phyloP scores from a whole-genome alignment of 1,140 invertebrate genomes.

The Hylyphantes graminicola region DNA sequence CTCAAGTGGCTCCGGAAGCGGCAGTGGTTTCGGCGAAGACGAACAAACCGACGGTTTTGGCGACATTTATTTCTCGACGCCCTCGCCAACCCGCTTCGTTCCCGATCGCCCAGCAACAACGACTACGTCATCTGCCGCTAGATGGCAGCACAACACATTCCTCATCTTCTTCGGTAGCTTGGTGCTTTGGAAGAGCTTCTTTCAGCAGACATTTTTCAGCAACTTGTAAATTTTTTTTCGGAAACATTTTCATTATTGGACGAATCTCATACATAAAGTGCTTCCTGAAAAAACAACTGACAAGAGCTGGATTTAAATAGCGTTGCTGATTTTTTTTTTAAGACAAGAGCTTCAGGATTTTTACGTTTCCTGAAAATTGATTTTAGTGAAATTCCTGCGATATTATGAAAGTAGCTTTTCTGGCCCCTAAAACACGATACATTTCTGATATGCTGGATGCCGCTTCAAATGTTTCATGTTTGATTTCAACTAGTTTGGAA shows the following conservation, averaged over 20 bases:
- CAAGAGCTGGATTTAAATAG: slow-evolving; percentile 13
- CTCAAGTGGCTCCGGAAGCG: slow-evolving; percentile 52
- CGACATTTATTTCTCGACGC: slow-evolving; percentile 57
- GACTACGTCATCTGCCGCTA: slow-evolving; percentile 18
- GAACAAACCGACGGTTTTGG: slow-evolving; percentile 33
- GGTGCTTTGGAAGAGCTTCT: slow-evolving; percentile 3
- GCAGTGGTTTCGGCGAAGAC: slow-evolving; percentile 54
- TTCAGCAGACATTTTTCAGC: background rate
- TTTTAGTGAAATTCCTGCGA: too few species aligned
- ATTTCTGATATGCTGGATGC: background rate
- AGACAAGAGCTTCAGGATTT: too few species aligned
- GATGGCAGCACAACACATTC: slow-evolving; percentile 43
- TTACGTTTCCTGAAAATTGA: too few species aligned
- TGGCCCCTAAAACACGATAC: background rate
- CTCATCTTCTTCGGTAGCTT: background rate
- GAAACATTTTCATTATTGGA: background rate
- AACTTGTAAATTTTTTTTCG: slow-evolving; percentile 14
- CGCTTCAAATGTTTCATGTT: background rate
- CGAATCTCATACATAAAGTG: slow-evolving; percentile 40
- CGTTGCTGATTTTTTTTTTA: background rate
- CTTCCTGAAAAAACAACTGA: slow-evolving; percentile 22
- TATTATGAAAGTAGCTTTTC: too few species aligned
- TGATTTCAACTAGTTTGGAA: background rate
- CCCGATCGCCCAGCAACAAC: slow-evolving; percentile 30
- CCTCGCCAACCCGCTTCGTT: slow-evolving; percentile 13